Base-by-base conservation (phyloP, 2,797 vertebrate species). In the Lepilemur septentrionalis region DNA sequence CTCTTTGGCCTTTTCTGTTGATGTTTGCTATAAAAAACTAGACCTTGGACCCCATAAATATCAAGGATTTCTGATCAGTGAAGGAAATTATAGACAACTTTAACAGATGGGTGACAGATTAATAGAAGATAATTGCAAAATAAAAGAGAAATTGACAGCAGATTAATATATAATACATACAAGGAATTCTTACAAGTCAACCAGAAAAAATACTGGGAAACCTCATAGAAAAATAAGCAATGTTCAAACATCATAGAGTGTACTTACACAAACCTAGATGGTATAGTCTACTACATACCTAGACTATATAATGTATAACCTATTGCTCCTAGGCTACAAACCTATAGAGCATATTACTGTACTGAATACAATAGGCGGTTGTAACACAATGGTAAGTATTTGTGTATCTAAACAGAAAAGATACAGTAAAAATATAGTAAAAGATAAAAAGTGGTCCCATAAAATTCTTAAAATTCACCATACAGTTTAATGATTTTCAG, bases 91-190 rank as follows among this genome's bases (percentile, higher is more conserved):
- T 83, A 87, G 84, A 84, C 73, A 87, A 78, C 32, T 94, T 93
- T 79, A 88, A 95, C 94, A 93, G 93, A 97, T 76, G 79, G 65
- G 48, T 80, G 55, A 96, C 90, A 97, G 80, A 92, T 81, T 95
- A 80, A 87, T 76, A 48, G 50, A 28, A 59, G 25, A 89, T 86
- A 94, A 67, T 97, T 97, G 52, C 79, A 91, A 95, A 91, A 89
- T 93, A 78, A 93, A 90, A 87, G 83, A 91, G 79, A 70, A 73
- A 95, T 89, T 89, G 75, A 87, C 63, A 81, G 80, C 80, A 91
- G 50, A 93, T 81, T 67, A 87, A 70, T 69, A 93, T 89, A 97
- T 81, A 96, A 96, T 81, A 87, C 41, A 61, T 72, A 83, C 70
- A 87, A 92, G 55, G 25, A 87, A 65, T 63, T 92, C 11, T 70